A percentile compares a stretch with the other conserved stretches of the same genome.
Conservation (phyloP, 1,140 invertebrate genomes). For the Cepaea nemoralis region DNA sequence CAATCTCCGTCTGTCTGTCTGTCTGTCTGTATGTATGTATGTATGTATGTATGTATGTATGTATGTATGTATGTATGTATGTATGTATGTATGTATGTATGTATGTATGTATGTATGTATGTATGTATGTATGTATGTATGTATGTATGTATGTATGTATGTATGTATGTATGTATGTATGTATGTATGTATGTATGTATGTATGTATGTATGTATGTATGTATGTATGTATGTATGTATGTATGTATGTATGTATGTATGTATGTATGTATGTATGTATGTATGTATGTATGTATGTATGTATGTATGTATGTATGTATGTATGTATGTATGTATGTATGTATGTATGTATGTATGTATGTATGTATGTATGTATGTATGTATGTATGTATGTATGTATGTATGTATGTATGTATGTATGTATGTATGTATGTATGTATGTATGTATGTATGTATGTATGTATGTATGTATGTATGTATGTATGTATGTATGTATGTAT, state of each 20-base stretch:
- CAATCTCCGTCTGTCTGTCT: no score
- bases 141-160: conserved; percentile 12
- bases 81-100: conserved; percentile 12
- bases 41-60: no score
- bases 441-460: no score
- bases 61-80: conserved; percentile 10
- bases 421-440: conserved; percentile 10
- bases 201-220: conserved; percentile 2
- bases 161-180: background rate
- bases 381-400: conserved; percentile 6
- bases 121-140: conserved; percentile 4
- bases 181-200: conserved; percentile 1
- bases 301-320: conserved; percentile 11
- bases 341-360: conserved; percentile 2
- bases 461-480: no score
- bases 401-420: conserved; percentile 7
- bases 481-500: no score
- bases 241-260: conserved; percentile 11
- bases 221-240: conserved; percentile 11
- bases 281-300: background rate
- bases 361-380: conserved; percentile 6
- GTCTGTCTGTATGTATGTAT: no score
- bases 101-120: conserved; percentile 4
- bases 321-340: conserved; percentile 11
- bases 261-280: conserved; percentile 6